Percentiles rank a stretch among this genome's conserved stretches.
Evolutionary conservation across 1,140 invertebrate species (phyloP).

Genomic region (Panulirus ornatus): DNA sequence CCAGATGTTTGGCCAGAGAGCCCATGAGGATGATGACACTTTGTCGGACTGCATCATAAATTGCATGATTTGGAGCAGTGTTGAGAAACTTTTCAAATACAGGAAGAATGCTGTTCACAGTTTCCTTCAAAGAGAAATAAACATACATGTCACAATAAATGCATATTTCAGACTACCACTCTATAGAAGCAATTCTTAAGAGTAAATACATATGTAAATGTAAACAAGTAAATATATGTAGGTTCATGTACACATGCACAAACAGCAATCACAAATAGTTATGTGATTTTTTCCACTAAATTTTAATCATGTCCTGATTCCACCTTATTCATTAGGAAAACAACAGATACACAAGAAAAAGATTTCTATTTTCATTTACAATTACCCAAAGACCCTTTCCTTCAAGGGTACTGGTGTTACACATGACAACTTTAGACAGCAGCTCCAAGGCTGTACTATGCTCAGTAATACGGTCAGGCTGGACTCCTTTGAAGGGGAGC

Average conservation of each 20-base stretch:
- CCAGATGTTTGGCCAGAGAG: conserved; percentile 95
- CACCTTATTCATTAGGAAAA: not conserved
- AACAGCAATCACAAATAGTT: not conserved
- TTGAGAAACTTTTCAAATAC: conserved; percentile 95
- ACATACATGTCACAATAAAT: not conserved
- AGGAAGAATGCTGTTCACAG: conserved; percentile 86
- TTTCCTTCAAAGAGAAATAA: conserved; percentile 74
- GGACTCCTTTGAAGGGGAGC: too few species aligned
- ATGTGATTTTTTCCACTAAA: too few species aligned
- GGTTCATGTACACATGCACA: not conserved
- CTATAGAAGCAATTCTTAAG: not conserved
- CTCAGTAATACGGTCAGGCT: too few species aligned
- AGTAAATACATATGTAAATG: not conserved
- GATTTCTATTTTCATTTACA: too few species aligned
- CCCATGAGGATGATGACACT: conserved; percentile 98
- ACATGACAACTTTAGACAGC: too few species aligned
- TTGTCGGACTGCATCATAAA: conserved; percentile 94
- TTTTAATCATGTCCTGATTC: not conserved
- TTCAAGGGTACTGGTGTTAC: too few species aligned
- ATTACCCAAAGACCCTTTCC: too few species aligned
- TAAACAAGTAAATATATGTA: not conserved
- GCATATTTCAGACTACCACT: not conserved
- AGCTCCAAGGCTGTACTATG: too few species aligned
- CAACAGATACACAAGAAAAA: not conserved
- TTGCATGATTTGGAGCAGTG: conserved; percentile 89